Conservation (phyloP, 2,888 invertebrate genomes). For the Meandrusa payeni region DNA sequence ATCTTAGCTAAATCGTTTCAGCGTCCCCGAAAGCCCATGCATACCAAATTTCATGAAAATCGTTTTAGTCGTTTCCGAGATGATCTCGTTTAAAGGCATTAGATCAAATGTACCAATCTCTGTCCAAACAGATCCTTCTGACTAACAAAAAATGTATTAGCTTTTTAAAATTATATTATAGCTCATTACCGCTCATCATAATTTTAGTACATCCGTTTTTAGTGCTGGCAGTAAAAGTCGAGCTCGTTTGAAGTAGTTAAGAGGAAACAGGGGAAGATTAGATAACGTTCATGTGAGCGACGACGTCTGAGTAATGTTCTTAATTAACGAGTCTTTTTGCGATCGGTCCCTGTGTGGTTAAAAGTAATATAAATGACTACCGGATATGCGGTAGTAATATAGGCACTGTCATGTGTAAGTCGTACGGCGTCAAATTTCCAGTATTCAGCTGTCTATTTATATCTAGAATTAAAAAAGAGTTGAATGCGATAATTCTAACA, state of each 20-base stretch:
- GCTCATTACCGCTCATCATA: conserved; percentile 37
- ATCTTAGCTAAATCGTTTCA: too few relatives aligned
- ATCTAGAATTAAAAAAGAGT: too few relatives aligned
- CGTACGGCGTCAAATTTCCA: too few relatives aligned
- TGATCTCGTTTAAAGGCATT: too few relatives aligned
- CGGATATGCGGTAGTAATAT: background rate
- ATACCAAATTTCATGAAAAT: too few relatives aligned
- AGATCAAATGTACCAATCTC: too few relatives aligned
- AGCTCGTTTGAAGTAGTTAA: conserved; percentile 43
- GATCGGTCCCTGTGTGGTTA: background rate
- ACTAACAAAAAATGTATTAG: conserved; percentile 1
- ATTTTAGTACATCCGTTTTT: conserved; percentile 32
- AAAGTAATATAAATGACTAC: conserved; percentile 5
- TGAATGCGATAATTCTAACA: too few relatives aligned
- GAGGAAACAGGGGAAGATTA: conserved; percentile 61
- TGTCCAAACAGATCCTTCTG: background rate
- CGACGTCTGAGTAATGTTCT: conserved; percentile 45
- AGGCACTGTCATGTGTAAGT: too few relatives aligned
- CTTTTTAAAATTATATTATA: too few relatives aligned
- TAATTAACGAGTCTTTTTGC: conserved; percentile 37
- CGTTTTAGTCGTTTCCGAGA: too few relatives aligned
- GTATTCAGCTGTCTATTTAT: too few relatives aligned
- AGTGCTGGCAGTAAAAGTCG: conserved; percentile 31
- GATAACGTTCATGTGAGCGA: conserved; percentile 40
- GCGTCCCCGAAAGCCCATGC: too few relatives aligned